Evolutionary conservation across 2,888 invertebrate species (phyloP), one percentile per base, ranked within the genome.

Genomic region (Andrena bucephala): DNA sequence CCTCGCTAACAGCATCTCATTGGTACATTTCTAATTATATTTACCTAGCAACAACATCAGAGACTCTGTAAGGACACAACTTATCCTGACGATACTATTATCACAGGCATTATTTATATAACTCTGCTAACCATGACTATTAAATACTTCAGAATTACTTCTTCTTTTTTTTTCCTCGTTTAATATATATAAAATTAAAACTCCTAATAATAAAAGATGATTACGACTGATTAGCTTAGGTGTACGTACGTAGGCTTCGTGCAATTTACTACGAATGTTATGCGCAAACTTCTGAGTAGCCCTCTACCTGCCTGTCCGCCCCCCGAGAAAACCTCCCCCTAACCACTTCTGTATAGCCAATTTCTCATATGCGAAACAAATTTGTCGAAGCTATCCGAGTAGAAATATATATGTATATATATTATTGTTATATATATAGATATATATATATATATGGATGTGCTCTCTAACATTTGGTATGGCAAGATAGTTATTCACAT

Each of bases 71-170:
- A 95, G 95, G 95, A 95, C 95, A 95, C 95, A 95, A 95, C 95
- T 95, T 95, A 95, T 95, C 95, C 95, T 95, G 95, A 95, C 95
- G 95, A 95, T 95, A 95, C 95, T 95, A 95, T 95, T 96, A 96
- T 96, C 96, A 96, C 96, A 96, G 96, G 96, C 95, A 95, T 95
- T 95, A 95, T 95, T 95, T 94, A 93, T 93, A 93, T 93, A 94
- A 94, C 93, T 94, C 91, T 93, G 92, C 93, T 94, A 94, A 93
- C 89, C 92, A 92, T 91, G 93, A 92, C 93, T 93, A 93, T 92
- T 92, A 92, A 93, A 93, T 90, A 90, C 92, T 90, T 91, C 90
- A 90, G 91, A 90, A 91, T 91, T 90, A 90, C 85, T 89, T 89
- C 85, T 86, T 88, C 20, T 84, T 85, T 83, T 8, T 33, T 33